A percentile compares a stretch with the other conserved stretches of the same genome.
phyloP scores from a whole-genome alignment of 2,888 invertebrate genomes.

The Trilocha varians region DNA sequence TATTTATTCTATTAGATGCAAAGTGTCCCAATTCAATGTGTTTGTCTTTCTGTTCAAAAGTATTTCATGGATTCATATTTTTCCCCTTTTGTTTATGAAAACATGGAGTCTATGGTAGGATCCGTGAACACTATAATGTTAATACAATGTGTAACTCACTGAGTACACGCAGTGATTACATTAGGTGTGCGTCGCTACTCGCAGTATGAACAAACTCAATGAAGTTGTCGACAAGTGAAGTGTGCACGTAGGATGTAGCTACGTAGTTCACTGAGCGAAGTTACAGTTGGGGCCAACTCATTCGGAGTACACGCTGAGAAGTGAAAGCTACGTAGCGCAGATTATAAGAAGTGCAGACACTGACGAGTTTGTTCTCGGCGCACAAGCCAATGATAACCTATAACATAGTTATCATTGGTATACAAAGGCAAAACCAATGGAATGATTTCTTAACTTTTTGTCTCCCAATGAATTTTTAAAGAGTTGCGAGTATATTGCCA shows the following conservation, averaged over 20 bases:
- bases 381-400: constrained; percentile 75
- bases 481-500: neutral
- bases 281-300: constrained; percentile 63
- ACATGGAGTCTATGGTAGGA: neutral
- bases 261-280: constrained; percentile 67
- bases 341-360: constrained; percentile 73
- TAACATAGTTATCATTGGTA: constrained; percentile 74
- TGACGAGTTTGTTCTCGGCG: constrained; percentile 70
- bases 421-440: constrained; percentile 50
- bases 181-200: constrained; percentile 58
- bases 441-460: constrained; percentile 44
- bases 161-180: constrained; percentile 71
- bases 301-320: constrained; percentile 65
- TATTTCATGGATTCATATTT: constrained; percentile 8
- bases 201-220: constrained; percentile 62
- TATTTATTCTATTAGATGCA: no score
- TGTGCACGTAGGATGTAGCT: constrained; percentile 66
- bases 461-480: neutral
- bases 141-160: constrained; percentile 71
- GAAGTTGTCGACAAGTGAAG: constrained; percentile 60
- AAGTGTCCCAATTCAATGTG: no score
- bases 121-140: constrained; percentile 56
- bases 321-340: constrained; percentile 73
- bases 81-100: neutral
- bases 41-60: constrained; percentile 8